Conservation (phyloP, 1,140 invertebrate species). For the Stegodyphus dumicola region DNA sequence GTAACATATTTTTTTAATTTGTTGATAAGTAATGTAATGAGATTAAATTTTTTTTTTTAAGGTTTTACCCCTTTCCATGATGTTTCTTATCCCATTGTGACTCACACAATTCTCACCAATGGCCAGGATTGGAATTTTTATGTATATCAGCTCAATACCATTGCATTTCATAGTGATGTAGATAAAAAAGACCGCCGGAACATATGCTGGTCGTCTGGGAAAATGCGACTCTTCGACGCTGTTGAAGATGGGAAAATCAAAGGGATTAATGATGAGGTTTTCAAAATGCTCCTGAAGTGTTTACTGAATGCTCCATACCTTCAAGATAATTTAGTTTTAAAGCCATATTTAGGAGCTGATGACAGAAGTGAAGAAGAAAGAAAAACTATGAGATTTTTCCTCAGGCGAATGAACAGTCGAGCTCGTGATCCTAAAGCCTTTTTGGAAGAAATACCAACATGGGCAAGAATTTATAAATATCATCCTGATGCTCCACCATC, state of each 20-base stretch:
- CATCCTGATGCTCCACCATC: conserved; percentile 51
- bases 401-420: conserved; percentile 74
- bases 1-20: no score
- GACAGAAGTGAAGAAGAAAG: conserved; percentile 75
- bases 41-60: conserved; percentile 63
- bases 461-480: conserved; percentile 79
- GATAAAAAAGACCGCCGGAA: conserved; percentile 79
- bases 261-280: conserved; percentile 81
- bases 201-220: conserved; percentile 81
- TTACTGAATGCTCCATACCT: conserved; percentile 78
- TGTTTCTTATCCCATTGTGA: conserved; percentile 86
- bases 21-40: neutral
- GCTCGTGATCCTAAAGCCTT: conserved; percentile 75
- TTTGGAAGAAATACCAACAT: conserved; percentile 78
- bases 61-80: conserved; percentile 89
- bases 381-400: conserved; percentile 76
- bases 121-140: conserved; percentile 85
- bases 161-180: conserved; percentile 74
- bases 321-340: conserved; percentile 74
- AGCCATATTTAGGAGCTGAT: conserved; percentile 79
- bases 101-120: conserved; percentile 87
- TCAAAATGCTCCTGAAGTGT: conserved; percentile 80
- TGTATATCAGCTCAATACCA: conserved; percentile 90
- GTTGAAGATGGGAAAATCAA: conserved; percentile 79
- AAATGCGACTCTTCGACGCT: conserved; percentile 79